Base-by-base conservation (phyloP, 2,888 invertebrate species). In the Drosophila yooni region DNA sequence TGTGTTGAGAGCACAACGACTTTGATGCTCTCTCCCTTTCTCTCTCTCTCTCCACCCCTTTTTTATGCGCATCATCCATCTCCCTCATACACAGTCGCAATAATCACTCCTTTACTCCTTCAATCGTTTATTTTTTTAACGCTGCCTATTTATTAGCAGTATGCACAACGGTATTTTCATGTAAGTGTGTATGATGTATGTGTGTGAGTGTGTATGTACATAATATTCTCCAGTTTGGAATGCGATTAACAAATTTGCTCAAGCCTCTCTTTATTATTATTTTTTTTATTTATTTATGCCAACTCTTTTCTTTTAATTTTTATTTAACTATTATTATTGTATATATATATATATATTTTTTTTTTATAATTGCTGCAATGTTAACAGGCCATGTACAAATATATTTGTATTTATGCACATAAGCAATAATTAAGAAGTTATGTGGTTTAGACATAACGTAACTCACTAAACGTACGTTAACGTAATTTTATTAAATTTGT, bases 1-100 rank as follows among this genome's bases (percentile, higher is more conserved):
- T 74, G 59, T 10, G 72, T 34, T 57, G 72, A 74, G 77, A 76
- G 81, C 54, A 74, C 67, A 74, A 70, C 53, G 62, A 56, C 50
- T 57, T 59, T 43, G 48, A 52, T 50, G 46, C 66, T 50, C 40
- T 65, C 67, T 71, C 74, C 68, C 68, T 60, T 43, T 70, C 70
- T 61, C 65, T n/a, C 63, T 56, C 60, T 10, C 58, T 18, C n/a
- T 21, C 48, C 33, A 15, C 21, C 46, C 21, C 15, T 46, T 46
- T 46, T 46, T 46, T 46, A 46, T 46, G 46, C 46, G 21, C 21
- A 46, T 46, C 25, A 15, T 25, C 15, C 46, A 15, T 46, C 38
- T 57, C 33, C 10, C 36, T 48, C 40, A 40, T 46, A 64, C 27
- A 25, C 52, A 50, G 58, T 40, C 54, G 10, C 10, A 36, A 29